Evolutionary conservation across 1,140 invertebrate genomes (phyloP).

Genomic region (Drosophila nigromelanica): DNA sequence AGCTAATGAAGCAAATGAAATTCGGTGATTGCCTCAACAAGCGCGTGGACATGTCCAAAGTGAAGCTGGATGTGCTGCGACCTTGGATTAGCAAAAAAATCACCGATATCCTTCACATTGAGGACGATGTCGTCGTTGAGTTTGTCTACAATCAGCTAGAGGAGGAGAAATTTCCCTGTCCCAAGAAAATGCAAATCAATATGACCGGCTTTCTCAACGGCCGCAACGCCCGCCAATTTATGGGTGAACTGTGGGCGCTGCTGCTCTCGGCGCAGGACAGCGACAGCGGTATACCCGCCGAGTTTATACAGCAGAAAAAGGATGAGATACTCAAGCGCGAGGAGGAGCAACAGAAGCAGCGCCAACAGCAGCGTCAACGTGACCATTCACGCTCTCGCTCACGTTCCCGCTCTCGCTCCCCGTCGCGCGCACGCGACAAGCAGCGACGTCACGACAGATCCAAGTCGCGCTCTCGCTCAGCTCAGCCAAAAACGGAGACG

Average conservation of each 20-base stretch:
- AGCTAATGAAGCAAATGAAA: constrained; percentile 99
- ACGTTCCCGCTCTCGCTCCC: constrained; percentile 69
- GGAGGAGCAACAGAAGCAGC: constrained; percentile 84
- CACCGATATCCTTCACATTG: constrained; percentile 96
- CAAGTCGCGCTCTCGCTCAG: constrained; percentile 59
- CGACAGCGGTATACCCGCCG: constrained; percentile 96
- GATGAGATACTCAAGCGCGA: constrained; percentile 96
- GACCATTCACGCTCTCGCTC: constrained; percentile 68
- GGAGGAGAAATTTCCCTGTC: constrained; percentile 95
- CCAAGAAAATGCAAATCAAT: constrained; percentile 99
- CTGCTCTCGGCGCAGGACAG: constrained; percentile 97
- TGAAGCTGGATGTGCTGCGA: constrained; percentile 98
- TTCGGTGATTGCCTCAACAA: constrained; percentile 96
- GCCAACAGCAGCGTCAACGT: constrained; percentile 58
- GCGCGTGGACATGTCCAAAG: constrained; percentile 99
- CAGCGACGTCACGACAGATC: constrained; percentile 49
- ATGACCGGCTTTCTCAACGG: constrained; percentile 99
- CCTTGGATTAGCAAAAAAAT: constrained; percentile 99
- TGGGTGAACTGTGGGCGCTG: constrained; percentile 98
- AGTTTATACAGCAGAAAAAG: constrained; percentile 97
- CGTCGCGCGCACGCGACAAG: constrained; percentile 58
- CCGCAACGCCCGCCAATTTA: constrained; percentile 98
- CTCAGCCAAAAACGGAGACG: constrained; percentile 10
- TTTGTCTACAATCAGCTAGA: constrained; percentile 99
- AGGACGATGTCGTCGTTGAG: constrained; percentile 99